Evolutionary conservation across 2,888 invertebrate species (phyloP).

Genomic region (Peribatodes rhomboidaria): DNA sequence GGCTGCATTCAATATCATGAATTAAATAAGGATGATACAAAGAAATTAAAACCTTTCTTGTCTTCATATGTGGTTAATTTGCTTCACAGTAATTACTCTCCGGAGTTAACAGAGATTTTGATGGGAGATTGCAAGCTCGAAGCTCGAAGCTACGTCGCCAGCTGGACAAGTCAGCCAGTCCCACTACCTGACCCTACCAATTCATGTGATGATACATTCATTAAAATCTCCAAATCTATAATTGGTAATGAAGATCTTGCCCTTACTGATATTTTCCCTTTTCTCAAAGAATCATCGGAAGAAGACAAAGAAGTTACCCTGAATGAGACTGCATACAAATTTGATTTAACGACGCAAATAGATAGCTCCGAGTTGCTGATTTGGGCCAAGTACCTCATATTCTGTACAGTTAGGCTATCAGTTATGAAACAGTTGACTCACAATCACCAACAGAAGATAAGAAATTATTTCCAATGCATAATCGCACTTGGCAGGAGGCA

Average conservation of each 20-base stretch:
- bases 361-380: constrained; percentile 74
- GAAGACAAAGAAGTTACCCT: constrained; percentile 58
- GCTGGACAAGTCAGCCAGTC: constrained; percentile 77
- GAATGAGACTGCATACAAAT: constrained; percentile 59
- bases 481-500: constrained; percentile 66
- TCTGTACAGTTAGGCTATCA: constrained; percentile 70
- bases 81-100: constrained; percentile 87
- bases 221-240: constrained; percentile 75
- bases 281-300: constrained; percentile 59
- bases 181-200: constrained; percentile 65
- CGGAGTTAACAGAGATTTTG: constrained; percentile 80
- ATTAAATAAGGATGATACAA: constrained; percentile 68
- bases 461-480: constrained; percentile 66
- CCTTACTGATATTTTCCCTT: constrained; percentile 67
- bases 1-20: constrained; percentile 76
- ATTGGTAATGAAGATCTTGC: constrained; percentile 65
- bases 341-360: constrained; percentile 54
- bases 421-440: constrained; percentile 64
- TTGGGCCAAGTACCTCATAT: constrained; percentile 78
- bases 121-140: constrained; percentile 80
- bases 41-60: constrained; percentile 72
- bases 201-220: constrained; percentile 64
- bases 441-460: constrained; percentile 62
- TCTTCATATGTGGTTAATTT: constrained; percentile 83
- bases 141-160: constrained; percentile 79